Conservation (phyloP, 2,888 invertebrate species). For the Dione vanillae region DNA sequence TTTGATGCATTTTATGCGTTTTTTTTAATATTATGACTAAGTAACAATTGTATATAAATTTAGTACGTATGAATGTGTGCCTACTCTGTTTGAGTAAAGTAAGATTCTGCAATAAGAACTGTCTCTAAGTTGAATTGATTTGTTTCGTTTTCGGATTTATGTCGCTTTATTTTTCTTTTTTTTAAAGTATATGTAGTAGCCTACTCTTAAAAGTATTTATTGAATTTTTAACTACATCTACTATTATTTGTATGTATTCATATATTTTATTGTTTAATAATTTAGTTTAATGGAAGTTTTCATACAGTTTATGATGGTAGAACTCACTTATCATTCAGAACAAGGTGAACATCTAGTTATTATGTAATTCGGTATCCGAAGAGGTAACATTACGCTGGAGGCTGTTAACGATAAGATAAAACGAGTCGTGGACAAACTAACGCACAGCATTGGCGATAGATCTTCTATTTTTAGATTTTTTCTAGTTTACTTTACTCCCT, state of each 20-base stretch:
- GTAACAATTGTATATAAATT: constrained; percentile 23
- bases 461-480: neutral
- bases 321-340: constrained; percentile 17
- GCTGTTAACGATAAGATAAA: constrained; percentile 43
- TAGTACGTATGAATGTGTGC: neutral
- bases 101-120: neutral
- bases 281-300: neutral
- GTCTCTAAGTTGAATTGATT: neutral
- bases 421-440: constrained; percentile 24
- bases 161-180: neutral
- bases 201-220: too few relatives aligned
- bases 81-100: neutral
- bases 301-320: neutral
- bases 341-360: constrained; percentile 34
- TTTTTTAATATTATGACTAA: constrained; percentile 4
- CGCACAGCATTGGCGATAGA: neutral
- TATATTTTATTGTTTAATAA: too few relatives aligned
- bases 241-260: too few relatives aligned
- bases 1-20: constrained; percentile 18
- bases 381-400: constrained; percentile 25
- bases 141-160: neutral
- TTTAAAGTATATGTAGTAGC: too few relatives aligned
- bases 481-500: neutral
- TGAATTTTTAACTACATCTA: too few relatives aligned
- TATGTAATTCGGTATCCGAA: constrained; percentile 16